Conservation (phyloP, 2,797 vertebrate species). For the Malurus leucopterus region DNA sequence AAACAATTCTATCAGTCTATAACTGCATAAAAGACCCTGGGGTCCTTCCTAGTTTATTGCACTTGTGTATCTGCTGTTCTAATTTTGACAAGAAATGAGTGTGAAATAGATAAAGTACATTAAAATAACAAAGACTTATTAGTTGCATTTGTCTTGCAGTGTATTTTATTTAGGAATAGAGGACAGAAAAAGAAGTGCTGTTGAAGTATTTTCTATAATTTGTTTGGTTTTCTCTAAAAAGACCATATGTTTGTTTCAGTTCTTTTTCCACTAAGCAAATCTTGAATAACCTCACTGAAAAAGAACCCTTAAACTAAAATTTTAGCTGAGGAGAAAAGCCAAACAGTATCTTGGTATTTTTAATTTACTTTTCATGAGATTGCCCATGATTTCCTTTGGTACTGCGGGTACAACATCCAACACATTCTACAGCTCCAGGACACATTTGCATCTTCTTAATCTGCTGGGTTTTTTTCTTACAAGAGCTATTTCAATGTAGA, state of each 20-base stretch:
- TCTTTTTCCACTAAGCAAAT: not conserved
- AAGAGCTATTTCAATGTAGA: not conserved
- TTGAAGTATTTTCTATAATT: not conserved
- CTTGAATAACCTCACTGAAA: not conserved
- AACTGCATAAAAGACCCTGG: not conserved
- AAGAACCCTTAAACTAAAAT: rapidly evolving
- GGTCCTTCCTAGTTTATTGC: not conserved
- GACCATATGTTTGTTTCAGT: not conserved
- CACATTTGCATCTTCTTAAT: not conserved
- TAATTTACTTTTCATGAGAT: not conserved
- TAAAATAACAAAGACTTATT: not conserved
- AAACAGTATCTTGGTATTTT: not conserved
- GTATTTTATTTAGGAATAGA: not conserved
- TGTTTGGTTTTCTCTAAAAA: not conserved
- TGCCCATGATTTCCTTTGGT: not conserved
- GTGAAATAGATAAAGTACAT: not conserved
- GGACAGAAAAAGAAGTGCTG: rapidly evolving
- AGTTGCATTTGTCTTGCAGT: not conserved
- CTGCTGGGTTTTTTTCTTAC: not conserved
- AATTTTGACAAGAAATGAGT: not conserved
- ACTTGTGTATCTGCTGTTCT: not conserved
- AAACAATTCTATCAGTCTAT: not conserved
- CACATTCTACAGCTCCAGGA: not conserved
- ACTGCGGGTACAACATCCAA: not conserved
- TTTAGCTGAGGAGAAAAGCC: not conserved